phyloP scores from a whole-genome alignment of 1,140 invertebrate species.

The Platyscapa corneri region DNA sequence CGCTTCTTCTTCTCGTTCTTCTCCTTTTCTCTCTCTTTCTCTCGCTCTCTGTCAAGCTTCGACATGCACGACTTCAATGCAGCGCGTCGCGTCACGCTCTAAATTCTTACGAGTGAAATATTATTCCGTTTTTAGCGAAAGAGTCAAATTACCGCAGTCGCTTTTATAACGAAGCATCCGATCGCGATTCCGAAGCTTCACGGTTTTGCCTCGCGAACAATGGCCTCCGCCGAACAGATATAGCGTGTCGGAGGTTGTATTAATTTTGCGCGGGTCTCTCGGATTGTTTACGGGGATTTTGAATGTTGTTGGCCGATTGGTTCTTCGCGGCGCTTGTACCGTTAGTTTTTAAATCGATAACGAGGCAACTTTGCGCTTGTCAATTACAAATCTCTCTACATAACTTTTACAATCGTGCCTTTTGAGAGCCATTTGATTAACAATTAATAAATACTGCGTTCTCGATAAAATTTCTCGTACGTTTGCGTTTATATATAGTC shows the following conservation, averaged over 20 bases:
- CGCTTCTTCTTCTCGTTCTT: too few relatives aligned
- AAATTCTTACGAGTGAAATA: slow-evolving; percentile 37
- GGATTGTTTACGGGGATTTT: background rate
- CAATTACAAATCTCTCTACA: background rate
- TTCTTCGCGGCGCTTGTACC: background rate
- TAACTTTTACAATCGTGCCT: background rate
- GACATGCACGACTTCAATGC: background rate
- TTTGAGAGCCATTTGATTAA: too few relatives aligned
- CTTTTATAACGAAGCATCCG: background rate
- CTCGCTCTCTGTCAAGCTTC: background rate
- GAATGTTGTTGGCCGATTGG: background rate
- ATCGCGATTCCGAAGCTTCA: background rate
- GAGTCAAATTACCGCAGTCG: slow-evolving; percentile 23
- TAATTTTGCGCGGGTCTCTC: background rate
- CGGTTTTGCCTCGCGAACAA: background rate
- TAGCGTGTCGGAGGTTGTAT: background rate
- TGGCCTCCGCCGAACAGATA: background rate
- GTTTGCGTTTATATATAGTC: too few relatives aligned
- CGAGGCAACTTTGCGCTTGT: background rate
- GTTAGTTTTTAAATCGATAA: background rate
- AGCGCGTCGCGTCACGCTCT: background rate
- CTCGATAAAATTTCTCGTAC: too few relatives aligned
- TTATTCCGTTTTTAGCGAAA: slow-evolving; percentile 22
- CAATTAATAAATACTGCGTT: too few relatives aligned
- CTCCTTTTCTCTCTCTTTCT: too few relatives aligned